A percentile compares a stretch with the other conserved stretches of the same genome.
Evolutionary conservation across 2,797 vertebrate genomes (phyloP).

Genomic region (Poeciliopsis gracilis): DNA sequence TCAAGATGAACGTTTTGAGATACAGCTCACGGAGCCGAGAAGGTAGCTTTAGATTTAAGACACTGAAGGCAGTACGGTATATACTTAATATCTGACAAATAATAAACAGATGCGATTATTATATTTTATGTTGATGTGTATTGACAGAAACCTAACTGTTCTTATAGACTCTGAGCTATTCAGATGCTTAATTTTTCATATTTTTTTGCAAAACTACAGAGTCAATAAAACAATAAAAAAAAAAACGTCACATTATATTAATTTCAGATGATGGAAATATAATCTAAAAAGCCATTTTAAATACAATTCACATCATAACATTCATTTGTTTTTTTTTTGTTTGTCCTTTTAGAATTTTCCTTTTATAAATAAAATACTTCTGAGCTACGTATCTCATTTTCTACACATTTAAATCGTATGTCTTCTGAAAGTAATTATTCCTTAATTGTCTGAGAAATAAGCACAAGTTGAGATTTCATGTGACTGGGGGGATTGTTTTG

Average conservation of each 20-base stretch:
- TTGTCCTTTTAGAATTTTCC: neutral
- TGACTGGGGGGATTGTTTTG: neutral
- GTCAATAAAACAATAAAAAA: neutral
- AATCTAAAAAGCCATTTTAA: neutral
- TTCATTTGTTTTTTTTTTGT: neutral
- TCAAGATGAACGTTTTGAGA: slow-evolving; percentile 53
- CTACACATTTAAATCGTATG: neutral
- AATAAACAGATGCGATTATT: neutral
- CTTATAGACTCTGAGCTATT: neutral
- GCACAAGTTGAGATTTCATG: neutral
- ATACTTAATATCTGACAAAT: neutral
- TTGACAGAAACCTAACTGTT: neutral
- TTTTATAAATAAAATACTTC: neutral
- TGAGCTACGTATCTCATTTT: neutral
- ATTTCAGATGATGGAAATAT: neutral
- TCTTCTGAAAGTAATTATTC: neutral
- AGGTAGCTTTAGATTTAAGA: slow-evolving; percentile 18
- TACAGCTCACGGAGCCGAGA: slow-evolving; percentile 44
- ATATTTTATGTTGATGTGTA: neutral
- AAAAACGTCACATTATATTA: neutral
- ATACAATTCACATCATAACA: neutral
- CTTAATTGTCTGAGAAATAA: neutral
- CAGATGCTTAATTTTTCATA: neutral
- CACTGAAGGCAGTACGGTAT: slow-evolving; percentile 14
- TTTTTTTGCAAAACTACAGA: neutral